Base-by-base conservation (phyloP, 2,888 invertebrate genomes). In the Acholoe squamosa region DNA sequence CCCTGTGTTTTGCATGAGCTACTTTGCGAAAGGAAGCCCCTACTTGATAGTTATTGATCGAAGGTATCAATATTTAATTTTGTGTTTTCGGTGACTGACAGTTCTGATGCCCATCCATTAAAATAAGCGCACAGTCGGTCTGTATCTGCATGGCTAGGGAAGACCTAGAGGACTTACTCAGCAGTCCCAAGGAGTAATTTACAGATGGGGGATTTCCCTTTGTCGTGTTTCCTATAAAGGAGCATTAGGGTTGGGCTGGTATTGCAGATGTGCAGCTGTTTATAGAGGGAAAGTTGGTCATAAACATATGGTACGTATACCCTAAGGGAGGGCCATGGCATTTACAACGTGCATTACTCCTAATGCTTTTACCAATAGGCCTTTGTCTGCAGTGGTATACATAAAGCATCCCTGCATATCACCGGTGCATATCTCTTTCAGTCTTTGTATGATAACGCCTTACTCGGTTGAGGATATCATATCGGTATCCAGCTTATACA, bases 41-140 rank as follows among this genome's bases (percentile, higher is more conserved):
- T 19, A n/a, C 71, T 61, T 71, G 71, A 71, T 71, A 31, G 28
- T 71, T 28, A 71, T 71, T 71, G 71, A 71, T 71, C 31, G 31
- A 31, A 28, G 25, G 71, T 71, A 71, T 71, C 71, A 71, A 71
- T 71, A 71, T 71, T 71, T 71, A 28, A 71, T 71, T 28, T 25
- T 28, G 28, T 71, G 25, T 71, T 71, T 25, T 71, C 61, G 5
- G 61, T 61, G 61, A 61, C 28, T 71, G 25, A 71, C 71, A 31
- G 31, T 28, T 71, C 71, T 28, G 14, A 71, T 71, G 71, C 71
- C 71, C 71, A 71, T 71, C 71, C 25, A 71, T 71, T 71, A 71
- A 71, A 71, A 71, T 71, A 71, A 71, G 71, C 19, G 31, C 71
- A 28, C 71, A 31, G 28, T 28, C 28, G 71, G 28, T 71, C 25